Percentiles rank a stretch among this genome's conserved stretches.
Conservation (phyloP, 2,797 vertebrate species). For the Gadopsis marmoratus region DNA sequence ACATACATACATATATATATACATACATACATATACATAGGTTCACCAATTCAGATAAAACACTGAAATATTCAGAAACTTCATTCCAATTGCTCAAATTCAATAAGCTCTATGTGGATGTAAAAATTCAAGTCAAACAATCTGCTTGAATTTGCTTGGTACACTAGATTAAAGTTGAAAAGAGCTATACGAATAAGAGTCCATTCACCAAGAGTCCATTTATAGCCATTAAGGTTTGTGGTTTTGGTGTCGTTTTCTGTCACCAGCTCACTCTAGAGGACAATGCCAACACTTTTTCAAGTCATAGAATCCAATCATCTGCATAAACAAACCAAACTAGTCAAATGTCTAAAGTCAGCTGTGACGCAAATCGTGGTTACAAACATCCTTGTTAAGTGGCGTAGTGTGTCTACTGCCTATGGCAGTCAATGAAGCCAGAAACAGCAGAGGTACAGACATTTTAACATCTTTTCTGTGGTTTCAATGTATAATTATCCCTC, state of each 20-base stretch:
- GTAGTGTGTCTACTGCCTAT: constrained; percentile 15
- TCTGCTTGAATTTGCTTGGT: neutral
- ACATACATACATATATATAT: too few species aligned
- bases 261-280: neutral
- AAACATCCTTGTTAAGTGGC: neutral
- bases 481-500: constrained; percentile 22
- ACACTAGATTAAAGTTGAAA: neutral
- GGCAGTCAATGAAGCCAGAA: constrained; percentile 1
- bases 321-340: neutral
- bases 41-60: neutral
- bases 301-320: neutral
- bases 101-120: neutral
- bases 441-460: constrained; percentile 13
- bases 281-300: neutral
- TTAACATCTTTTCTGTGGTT: constrained; percentile 33
- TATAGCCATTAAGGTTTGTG: neutral
- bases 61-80: neutral
- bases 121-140: neutral
- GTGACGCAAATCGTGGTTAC: constrained; percentile 35
- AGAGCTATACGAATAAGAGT: too few species aligned
- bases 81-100: neutral
- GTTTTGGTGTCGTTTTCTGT: constrained; percentile 20
- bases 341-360: constrained; percentile 17
- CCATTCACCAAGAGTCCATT: too few species aligned
- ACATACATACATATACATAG: too few species aligned